Base-by-base conservation (phyloP, 1,140 invertebrate species). In the Anastrepha ludens region DNA sequence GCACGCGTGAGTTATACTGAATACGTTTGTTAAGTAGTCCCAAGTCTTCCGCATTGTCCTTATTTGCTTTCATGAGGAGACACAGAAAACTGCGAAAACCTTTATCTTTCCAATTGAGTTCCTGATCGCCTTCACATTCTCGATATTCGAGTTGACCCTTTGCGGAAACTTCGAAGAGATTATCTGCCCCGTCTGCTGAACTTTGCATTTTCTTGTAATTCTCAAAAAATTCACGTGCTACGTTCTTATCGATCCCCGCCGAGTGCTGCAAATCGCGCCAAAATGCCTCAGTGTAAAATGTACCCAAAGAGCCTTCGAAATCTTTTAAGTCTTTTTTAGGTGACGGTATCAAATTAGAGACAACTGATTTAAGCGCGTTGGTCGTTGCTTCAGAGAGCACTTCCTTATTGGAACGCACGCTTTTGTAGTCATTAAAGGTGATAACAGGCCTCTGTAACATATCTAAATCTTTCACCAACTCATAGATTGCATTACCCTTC, bases 401-500 rank as follows among this genome's bases (percentile, higher is more conserved):
- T 86, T 91, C 89, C n/a, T 90, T 91, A 85, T 89, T 90, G 11
- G 90, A 85, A 39, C 88, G 89, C 17, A 91, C 87, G 91, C 92
- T 93, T 55, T 90, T 70, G 86, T 89, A 89, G 20, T 7, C 20
- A 64, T 74, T 88, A 50, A 78, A 65, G 13, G 86, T 70, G 65
- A 91, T 58, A n/a, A 29, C 60, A 13, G 17, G 41, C 9, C 64
- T 41, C 87, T 89, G 89, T 11, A 91, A 93, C 17, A 95, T 89
- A 89, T 94, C 92, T 44, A 94, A 94, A 81, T 94, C 94, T 15
- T 41, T 15, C 20, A 64, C 20, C 85, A 96, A 89, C 88, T 96
- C 93, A 90, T 94, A 97, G 1, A 96, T 95, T 29, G 94, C 90
- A 93, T 97, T 97, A 64, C 93, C 94, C 87, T 95, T 94, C 92